A percentile compares a stretch with the other conserved stretches of the same genome.
Evolutionary conservation across 2,888 invertebrate species (phyloP).

Genomic region (Lamellibrachia columna): DNA sequence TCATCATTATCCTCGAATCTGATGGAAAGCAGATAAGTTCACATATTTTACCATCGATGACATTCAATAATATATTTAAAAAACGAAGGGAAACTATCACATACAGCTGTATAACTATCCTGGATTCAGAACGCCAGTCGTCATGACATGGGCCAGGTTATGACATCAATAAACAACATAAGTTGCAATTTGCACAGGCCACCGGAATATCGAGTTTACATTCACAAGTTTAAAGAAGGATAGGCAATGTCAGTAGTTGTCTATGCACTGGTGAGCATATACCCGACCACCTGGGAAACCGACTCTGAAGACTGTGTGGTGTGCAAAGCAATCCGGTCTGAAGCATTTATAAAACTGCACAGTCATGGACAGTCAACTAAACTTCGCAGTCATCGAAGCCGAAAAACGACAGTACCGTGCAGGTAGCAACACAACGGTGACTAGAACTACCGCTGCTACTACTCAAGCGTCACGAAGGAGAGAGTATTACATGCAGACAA

Average conservation of each 20-base stretch:
- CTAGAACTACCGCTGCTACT: too few relatives aligned
- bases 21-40: background rate
- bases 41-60: background rate
- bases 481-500: background rate
- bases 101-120: background rate
- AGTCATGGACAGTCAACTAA: too few relatives aligned
- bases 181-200: background rate
- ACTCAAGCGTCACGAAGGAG: background rate
- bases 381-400: too few relatives aligned
- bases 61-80: background rate
- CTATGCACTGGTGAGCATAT: background rate
- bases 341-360: too few relatives aligned
- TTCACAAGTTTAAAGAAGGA: background rate
- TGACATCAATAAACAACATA: background rate
- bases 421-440: too few relatives aligned
- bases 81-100: background rate
- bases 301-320: too few relatives aligned
- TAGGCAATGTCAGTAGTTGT: background rate
- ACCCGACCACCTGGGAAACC: too few relatives aligned
- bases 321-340: too few relatives aligned
- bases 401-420: too few relatives aligned
- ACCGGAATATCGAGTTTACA: background rate
- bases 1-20: background rate
- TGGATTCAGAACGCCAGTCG: too few relatives aligned
- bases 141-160: background rate